These are phyloP conservation scores for Trypoxylon attenuatum DNA, from an alignment of 2,888 invertebrate genomes.

Conservation along the genomic window DNA sequence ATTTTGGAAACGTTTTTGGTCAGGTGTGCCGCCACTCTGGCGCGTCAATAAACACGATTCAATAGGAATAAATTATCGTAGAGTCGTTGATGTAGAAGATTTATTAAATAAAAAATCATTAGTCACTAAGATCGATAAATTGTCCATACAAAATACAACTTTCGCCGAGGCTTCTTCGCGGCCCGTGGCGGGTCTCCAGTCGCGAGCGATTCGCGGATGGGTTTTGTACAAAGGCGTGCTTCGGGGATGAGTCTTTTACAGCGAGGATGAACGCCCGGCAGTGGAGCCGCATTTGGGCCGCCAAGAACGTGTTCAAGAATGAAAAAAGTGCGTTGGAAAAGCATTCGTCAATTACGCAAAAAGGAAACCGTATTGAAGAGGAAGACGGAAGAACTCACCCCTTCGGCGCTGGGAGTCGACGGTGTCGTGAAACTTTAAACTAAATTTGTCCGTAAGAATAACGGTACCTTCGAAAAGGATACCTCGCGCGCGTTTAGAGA, in stretches of 20 bases:
- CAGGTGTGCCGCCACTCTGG: too few relatives aligned
- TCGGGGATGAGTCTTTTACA: neutral
- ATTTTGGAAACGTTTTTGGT: too few relatives aligned
- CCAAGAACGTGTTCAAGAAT: constrained; percentile 4
- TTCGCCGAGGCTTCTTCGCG: neutral
- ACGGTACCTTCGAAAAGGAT: neutral
- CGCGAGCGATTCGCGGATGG: neutral
- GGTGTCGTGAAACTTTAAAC: neutral
- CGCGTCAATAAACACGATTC: too few relatives aligned
- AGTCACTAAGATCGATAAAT: constrained; percentile 17
- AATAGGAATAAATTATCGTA: too few relatives aligned
- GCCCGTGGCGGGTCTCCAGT: neutral
- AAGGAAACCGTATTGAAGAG: neutral
- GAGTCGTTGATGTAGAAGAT: constrained; percentile 13
- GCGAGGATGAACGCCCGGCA: neutral
- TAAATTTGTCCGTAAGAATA: neutral
- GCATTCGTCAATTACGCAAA: neutral
- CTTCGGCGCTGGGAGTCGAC: neutral
- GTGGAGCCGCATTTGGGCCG: neutral
- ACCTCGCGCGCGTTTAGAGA: neutral
- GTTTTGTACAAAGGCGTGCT: neutral
- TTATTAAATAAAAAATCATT: constrained; percentile 21
- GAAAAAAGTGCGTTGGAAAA: constrained; percentile 7
- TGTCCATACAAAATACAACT: constrained; percentile 16
- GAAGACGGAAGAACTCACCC: neutral